Base-by-base conservation (phyloP, 2,113 vertebrate genomes). In the Pedetes capensis region DNA sequence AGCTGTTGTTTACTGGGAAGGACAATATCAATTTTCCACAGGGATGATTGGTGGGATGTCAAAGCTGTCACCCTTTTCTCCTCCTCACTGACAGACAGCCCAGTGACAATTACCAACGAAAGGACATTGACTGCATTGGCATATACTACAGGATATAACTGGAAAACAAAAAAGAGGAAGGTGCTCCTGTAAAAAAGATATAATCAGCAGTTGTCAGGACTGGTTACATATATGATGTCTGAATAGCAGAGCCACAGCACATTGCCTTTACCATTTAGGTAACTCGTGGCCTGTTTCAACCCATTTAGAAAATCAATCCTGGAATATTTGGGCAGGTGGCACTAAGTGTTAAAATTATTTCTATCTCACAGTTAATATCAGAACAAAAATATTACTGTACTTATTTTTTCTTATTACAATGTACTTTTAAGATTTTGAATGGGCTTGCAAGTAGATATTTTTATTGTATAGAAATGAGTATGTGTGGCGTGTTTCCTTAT, bases 1-100 rank as follows among this genome's bases (percentile, higher is more conserved):
- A 98, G 98, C 98, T 98, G 98, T 98, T 99, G 98, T 98, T 99
- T 99, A 98, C 98, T 98, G 98, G 97, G 97, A 97, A 98, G 98
- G 98, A 98, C 98, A 96, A 98, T 98, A 98, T 98, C 98, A 98
- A 98, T 98, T 99, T 99, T 98, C 98, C 97, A 97, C 97, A 94
- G 95, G 97, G 96, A 98, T 98, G 98, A 98, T 98, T 98, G 98
- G 98, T 98, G 98, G 98, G 97, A 98, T 98, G 98, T 98, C 98
- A 98, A 98, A 98, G 97, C 98, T 98, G 98, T 98, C 98, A 98
- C 98, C 98, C 98, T 97, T 97, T 98, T 98, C 98, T 98, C 97
- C 97, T 98, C 89, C 0, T 96, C 97, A 81, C 96, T 98, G 98
- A 98, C 97, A 98, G 98, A 98, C 98, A 98, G 96, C 94, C 98